Conservation (phyloP, 2,113 vertebrate genomes). For the Oreochromis tanganicae region DNA sequence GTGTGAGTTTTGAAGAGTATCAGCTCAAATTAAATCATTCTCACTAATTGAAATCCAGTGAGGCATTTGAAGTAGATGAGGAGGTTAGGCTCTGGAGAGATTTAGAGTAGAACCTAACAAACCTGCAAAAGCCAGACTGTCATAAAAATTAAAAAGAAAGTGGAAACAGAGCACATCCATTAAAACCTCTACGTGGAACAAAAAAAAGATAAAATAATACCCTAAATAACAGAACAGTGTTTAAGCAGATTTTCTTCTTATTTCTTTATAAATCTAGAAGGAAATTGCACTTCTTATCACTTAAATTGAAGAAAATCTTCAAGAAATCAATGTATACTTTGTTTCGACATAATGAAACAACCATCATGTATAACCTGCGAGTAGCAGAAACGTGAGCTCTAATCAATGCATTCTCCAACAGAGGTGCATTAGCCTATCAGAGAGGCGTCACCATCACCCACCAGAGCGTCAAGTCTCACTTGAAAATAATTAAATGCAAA, state of each 20-base stretch:
- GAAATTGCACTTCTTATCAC: not conserved
- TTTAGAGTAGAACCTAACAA: not conserved
- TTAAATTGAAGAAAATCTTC: not conserved
- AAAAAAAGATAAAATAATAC: not conserved
- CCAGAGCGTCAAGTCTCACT: constrained; percentile 9
- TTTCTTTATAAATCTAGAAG: not conserved
- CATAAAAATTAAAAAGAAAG: not conserved
- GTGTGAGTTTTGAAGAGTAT: not conserved
- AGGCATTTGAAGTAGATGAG: constrained; percentile 3
- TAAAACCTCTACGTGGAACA: not conserved
- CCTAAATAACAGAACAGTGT: not conserved
- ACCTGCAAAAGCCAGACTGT: not conserved
- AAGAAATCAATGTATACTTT: not conserved
- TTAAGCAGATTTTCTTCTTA: not conserved
- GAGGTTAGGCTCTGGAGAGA: not conserved
- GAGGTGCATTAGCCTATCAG: not conserved
- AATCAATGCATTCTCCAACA: constrained; percentile 6
- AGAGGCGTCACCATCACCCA: constrained; percentile 27
- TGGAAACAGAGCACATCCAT: not conserved
- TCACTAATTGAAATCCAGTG: not conserved
- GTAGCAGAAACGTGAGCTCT: not conserved
- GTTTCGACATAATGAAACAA: not conserved
- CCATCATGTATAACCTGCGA: not conserved
- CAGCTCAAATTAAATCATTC: not conserved
- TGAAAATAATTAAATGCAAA: not conserved